Conservation (phyloP, 2,113 vertebrate species). For the Corvus moneduloides region DNA sequence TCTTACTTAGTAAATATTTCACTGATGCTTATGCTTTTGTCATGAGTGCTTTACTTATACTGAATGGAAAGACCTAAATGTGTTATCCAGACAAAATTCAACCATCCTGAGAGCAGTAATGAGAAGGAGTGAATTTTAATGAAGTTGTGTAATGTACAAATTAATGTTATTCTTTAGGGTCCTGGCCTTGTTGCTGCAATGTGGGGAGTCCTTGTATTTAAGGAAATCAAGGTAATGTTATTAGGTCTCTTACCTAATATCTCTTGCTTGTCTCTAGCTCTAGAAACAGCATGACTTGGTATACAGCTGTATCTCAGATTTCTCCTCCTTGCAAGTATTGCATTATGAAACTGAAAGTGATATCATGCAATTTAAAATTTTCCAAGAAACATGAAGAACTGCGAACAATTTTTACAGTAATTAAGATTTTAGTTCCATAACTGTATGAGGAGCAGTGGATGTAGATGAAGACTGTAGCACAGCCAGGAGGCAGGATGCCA, state of each 20-base stretch:
- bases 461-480: not conserved
- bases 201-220: conserved; percentile 88
- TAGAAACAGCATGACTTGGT: not conserved
- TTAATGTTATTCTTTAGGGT: conserved; percentile 73
- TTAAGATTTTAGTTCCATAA: not conserved
- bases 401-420: not conserved
- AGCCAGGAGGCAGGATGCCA: not conserved
- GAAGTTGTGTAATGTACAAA: not conserved
- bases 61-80: not conserved
- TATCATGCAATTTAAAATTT: not conserved
- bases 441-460: not conserved
- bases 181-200: conserved; percentile 86
- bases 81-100: not conserved
- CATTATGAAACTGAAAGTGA: not conserved
- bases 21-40: not conserved
- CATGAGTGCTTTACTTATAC: not conserved
- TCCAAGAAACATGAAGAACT: not conserved
- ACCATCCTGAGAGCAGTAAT: not conserved
- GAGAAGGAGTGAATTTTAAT: not conserved
- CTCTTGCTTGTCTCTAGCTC: not conserved
- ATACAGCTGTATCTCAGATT: not conserved
- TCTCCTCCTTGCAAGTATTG: not conserved
- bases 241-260: not conserved
- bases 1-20: not conserved
- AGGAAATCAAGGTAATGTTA: conserved; percentile 84